Conservation (phyloP, 2,113 vertebrate genomes). For the Carettochelys insculpta region DNA sequence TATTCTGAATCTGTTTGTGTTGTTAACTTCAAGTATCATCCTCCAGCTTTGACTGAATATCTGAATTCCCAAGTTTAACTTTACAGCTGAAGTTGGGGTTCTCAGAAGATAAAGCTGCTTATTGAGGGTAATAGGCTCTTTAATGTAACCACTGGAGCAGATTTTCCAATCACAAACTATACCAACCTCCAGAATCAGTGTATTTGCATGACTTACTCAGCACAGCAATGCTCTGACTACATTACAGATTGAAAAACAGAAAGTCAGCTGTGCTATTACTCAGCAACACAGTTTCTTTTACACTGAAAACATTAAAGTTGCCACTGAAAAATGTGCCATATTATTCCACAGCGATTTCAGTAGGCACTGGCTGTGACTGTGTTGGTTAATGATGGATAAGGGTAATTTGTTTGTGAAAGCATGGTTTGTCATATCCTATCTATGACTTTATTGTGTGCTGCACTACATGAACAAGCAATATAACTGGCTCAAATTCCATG, state of each 20-base stretch:
- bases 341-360: background rate
- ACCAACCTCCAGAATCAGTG: background rate
- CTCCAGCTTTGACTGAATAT: background rate
- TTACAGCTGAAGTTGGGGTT: background rate
- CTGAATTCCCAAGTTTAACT: background rate
- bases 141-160: background rate
- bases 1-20: background rate
- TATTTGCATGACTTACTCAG: background rate
- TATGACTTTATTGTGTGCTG: background rate
- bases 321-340: background rate
- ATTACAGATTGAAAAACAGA: background rate
- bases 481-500: background rate
- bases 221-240: background rate
- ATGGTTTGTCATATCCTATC: background rate
- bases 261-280: constrained; percentile 33
- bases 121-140: background rate
- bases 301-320: background rate
- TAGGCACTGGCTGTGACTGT: background rate
- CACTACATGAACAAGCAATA: background rate
- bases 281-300: background rate
- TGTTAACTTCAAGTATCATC: background rate
- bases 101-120: background rate
- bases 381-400: background rate
- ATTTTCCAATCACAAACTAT: background rate
- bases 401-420: background rate